phyloP scores from a whole-genome alignment of 2,888 invertebrate genomes.

The Elysia crispata region DNA sequence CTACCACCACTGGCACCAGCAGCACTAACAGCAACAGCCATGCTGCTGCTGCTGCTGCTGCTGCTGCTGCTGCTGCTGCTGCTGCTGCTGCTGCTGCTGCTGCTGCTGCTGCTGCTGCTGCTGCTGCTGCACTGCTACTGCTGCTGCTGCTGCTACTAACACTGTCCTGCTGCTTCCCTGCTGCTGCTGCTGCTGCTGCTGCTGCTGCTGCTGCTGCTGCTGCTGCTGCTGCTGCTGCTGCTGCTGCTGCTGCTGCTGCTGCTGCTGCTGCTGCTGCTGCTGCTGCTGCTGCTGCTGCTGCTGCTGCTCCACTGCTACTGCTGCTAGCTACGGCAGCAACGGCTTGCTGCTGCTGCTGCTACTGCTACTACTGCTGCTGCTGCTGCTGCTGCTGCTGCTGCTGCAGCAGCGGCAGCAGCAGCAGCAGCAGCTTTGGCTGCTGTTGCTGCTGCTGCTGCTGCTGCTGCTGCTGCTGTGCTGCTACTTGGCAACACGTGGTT shows the following conservation, averaged over 20 bases:
- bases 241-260: neutral
- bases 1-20: neutral
- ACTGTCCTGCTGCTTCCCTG: neutral
- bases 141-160: too few relatives aligned
- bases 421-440: too few relatives aligned
- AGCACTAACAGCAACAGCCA: too few relatives aligned
- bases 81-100: slow-evolving; percentile 9
- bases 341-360: slow-evolving; percentile 9
- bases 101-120: slow-evolving; percentile 24
- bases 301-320: too few relatives aligned
- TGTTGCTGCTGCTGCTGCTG: slow-evolving; percentile 9
- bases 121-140: too few relatives aligned
- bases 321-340: too few relatives aligned
- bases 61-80: slow-evolving; percentile 9
- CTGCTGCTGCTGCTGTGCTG: too few relatives aligned
- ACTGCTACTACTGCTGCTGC: neutral
- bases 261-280: neutral
- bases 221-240: neutral
- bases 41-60: too few relatives aligned
- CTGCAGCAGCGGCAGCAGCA: neutral
- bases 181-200: neutral
- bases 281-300: neutral
- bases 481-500: too few relatives aligned
- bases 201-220: neutral
- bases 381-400: slow-evolving; percentile 22